Evolutionary conservation across 2,113 vertebrate genomes (phyloP).

Genomic region (Scortum barcoo): DNA sequence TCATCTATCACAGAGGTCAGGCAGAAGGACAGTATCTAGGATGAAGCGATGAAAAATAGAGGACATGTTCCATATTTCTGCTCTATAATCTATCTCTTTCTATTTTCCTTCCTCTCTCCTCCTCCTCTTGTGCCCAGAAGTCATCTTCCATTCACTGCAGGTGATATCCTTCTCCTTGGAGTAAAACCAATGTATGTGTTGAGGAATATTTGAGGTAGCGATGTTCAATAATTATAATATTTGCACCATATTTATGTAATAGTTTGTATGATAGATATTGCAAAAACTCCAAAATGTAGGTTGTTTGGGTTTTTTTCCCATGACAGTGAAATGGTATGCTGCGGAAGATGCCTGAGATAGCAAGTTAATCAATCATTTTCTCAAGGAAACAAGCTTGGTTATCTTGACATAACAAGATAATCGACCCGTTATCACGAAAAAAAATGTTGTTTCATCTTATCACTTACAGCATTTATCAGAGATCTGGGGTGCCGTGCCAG

Average conservation of each 20-base stretch:
- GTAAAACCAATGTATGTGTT: not conserved
- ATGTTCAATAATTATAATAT: not conserved
- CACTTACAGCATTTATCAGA: too few relatives aligned
- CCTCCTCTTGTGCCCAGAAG: not conserved
- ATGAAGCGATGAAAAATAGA: conserved; percentile 23
- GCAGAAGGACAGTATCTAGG: not conserved
- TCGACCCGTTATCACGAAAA: too few relatives aligned
- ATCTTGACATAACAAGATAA: too few relatives aligned
- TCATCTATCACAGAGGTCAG: conserved; percentile 52
- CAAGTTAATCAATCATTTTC: too few relatives aligned
- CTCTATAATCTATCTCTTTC: not conserved
- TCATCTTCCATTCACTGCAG: not conserved
- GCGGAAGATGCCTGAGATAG: too few relatives aligned
- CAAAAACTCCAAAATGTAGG: not conserved
- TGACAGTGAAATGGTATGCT: not conserved
- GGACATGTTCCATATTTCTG: not conserved
- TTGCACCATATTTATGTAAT: too few relatives aligned
- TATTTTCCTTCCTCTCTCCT: not conserved
- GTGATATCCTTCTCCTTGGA: not conserved
- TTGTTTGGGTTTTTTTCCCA: not conserved
- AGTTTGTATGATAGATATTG: not conserved
- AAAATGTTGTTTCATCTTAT: too few relatives aligned
- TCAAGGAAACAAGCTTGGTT: too few relatives aligned
- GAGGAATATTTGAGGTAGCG: not conserved
- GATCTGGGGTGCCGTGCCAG: too few relatives aligned